Evolutionary conservation across 2,888 invertebrate species (phyloP), one percentile per base, ranked within the genome.

Genomic region (Brachynemurus nebulosus): DNA sequence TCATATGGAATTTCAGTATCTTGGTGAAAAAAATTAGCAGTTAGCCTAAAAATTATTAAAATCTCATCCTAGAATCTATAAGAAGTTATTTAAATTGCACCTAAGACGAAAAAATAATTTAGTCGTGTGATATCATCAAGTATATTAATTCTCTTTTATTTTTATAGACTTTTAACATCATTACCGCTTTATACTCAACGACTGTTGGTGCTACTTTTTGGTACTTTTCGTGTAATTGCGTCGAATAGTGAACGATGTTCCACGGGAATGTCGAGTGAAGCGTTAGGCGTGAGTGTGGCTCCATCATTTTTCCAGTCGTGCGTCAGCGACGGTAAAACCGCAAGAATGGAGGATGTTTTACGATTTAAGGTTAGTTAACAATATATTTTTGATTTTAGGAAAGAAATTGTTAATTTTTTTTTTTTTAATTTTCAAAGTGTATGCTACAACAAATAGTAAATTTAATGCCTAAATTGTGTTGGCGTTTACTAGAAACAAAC

Each of bases 281-380:
- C 93, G 34, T 72, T 95, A 53, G 92, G 92, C 50, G 92, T 95
- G 57, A 90, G 90, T 33, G 93, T 93, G 40, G 93, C 93, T 43
- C 93, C 93, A 17, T 92, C 91, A 55, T 90, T 95, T 67, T 93
- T 95, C 70, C 92, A 92, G 67, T 86, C 89, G 53, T 93, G 93
- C 70, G 91, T 93, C 57, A 86, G 88, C 57, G 90, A 91, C 65
- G 92, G 91, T 50, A 88, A 91, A 70, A 85, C 89, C 40, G 93
- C 92, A 49, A 86, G 88, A 66, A 89, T 93, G 86, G 91, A 92
- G 70, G 93, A 93, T 67, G 90, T 93, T 47, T 78, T 89, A 61
- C 76, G 91, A 60, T 93, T 86, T 69, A 91, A 91, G 84, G 90
- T 90, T n/a, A n/a, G n/a, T n/a, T n/a, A n/a, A n/a, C n/a, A n/a